Evolutionary conservation across 2,888 invertebrate species (phyloP).

Genomic region (Lysandra bellargus): DNA sequence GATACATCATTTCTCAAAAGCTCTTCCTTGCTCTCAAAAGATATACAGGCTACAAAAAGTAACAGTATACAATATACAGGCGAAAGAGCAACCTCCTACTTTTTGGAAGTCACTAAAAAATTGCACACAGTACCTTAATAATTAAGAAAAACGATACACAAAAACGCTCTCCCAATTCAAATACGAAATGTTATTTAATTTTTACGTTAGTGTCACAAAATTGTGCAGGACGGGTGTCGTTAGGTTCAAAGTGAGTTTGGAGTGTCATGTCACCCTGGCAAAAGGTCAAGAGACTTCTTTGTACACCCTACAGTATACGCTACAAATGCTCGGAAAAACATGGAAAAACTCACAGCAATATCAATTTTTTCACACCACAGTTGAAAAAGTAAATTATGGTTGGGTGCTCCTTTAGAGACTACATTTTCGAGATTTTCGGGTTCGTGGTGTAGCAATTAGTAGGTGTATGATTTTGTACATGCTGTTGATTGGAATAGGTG

Average conservation of each 20-base stretch:
- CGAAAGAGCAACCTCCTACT: too few species aligned
- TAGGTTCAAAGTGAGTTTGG: constrained; percentile 26
- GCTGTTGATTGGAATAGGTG: too few species aligned
- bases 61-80: too few species aligned
- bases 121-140: not conserved
- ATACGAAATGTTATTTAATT: constrained; percentile 1
- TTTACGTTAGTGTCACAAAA: not conserved
- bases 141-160: not conserved
- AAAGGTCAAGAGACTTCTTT: constrained; percentile 26
- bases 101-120: too few species aligned
- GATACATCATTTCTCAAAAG: too few species aligned
- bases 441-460: not conserved
- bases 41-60: too few species aligned
- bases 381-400: not conserved
- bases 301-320: not conserved
- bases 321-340: not conserved
- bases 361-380: not conserved
- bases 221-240: constrained; percentile 16
- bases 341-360: not conserved
- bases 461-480: too few species aligned
- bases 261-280: constrained; percentile 21
- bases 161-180: not conserved
- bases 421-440: not conserved
- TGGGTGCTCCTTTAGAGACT: not conserved
- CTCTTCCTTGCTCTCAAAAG: too few species aligned